These are phyloP conservation scores for Agraylea sexmaculata DNA, from an alignment of 1,140 invertebrate species.

Conservation along the genomic window DNA sequence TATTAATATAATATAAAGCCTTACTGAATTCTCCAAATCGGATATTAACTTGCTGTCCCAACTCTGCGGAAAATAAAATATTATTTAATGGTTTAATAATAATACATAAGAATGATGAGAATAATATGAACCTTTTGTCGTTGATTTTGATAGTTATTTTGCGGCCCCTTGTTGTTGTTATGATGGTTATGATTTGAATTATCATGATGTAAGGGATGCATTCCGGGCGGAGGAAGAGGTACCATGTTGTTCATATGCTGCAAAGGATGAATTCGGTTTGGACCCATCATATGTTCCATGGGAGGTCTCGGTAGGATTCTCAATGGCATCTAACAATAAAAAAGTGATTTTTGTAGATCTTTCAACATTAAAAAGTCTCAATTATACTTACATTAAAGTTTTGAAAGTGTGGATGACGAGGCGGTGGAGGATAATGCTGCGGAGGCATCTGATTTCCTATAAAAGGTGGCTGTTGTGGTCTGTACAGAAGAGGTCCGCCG, in stretches of 20 bases:
- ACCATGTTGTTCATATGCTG: neutral
- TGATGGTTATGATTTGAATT: neutral
- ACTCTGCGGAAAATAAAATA: too few species aligned
- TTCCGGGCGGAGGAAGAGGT: neutral
- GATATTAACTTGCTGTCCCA: too few species aligned
- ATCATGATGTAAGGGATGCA: neutral
- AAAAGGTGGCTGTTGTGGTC: too few species aligned
- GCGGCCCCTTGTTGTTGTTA: neutral
- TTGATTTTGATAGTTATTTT: constrained; percentile 1
- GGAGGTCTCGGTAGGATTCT: too few species aligned
- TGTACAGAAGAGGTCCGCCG: too few species aligned
- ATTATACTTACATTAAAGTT: constrained; percentile 17
- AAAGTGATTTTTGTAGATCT: constrained; percentile 3
- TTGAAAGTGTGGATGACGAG: constrained; percentile 13
- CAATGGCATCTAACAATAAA: neutral
- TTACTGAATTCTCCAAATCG: too few species aligned
- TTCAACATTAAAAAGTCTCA: constrained; percentile 4
- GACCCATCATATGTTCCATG: neutral
- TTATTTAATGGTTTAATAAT: too few species aligned
- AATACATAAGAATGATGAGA: too few species aligned
- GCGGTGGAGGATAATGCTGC: constrained; percentile 13
- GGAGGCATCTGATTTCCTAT: constrained; percentile 5
- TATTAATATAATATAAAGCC: too few species aligned
- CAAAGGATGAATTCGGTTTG: neutral
- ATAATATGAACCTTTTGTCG: too few species aligned